A percentile compares a stretch with the other conserved stretches of the same genome.
phyloP scores from a whole-genome alignment of 2,797 vertebrate species.

The Euphonia xanthogaster region DNA sequence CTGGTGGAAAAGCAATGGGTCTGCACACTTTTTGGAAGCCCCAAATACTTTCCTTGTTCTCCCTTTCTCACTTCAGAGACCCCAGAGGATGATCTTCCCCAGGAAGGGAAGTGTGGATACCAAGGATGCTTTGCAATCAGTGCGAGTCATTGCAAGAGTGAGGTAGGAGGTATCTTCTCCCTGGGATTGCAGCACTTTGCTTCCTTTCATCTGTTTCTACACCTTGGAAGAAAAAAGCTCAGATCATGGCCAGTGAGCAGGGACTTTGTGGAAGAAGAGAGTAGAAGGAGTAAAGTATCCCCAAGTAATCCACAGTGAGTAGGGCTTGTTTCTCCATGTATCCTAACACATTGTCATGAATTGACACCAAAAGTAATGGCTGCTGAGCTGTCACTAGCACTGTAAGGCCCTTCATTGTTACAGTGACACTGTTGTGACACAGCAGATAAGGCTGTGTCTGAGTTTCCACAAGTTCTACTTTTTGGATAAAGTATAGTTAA shows the following conservation, averaged over 20 bases:
- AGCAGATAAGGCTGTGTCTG: neutral
- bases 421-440: neutral
- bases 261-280: neutral
- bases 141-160: neutral
- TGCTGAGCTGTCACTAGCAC: neutral
- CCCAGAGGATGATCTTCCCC: neutral
- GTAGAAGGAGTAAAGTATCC: neutral
- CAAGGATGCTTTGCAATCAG: neutral
- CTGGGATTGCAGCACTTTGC: neutral
- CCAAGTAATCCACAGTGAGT: neutral
- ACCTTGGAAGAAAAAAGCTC: neutral
- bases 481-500: neutral
- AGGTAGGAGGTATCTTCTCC: neutral
- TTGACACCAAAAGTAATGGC: neutral
- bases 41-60: neutral
- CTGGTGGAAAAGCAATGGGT: neutral
- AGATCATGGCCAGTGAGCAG: neutral
- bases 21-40: neutral
- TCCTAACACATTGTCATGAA: neutral
- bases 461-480: conserved; percentile 5
- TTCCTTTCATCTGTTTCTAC: neutral
- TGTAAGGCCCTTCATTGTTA: neutral
- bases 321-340: neutral
- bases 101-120: neutral
- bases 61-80: neutral